These are phyloP conservation scores for Amphiprion percula DNA, from an alignment of 2,113 vertebrate genomes.

Conservation along the genomic window DNA sequence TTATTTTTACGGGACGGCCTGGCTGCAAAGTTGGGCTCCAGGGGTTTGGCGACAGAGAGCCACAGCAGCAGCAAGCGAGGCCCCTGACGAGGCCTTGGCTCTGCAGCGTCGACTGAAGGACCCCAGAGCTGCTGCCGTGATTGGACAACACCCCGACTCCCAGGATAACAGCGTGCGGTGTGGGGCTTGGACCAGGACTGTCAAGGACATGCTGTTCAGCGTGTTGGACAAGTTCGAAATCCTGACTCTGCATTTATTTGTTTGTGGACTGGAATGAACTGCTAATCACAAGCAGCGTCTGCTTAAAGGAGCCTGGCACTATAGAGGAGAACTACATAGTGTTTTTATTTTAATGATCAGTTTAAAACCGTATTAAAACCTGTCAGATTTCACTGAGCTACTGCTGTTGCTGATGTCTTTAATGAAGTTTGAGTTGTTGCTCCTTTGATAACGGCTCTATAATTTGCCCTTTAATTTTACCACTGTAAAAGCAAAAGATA, in stretches of 20 bases:
- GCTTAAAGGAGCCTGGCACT: constrained; percentile 19
- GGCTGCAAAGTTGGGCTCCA: constrained; percentile 55
- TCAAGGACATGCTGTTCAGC: constrained; percentile 19
- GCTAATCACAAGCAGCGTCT: constrained; percentile 39
- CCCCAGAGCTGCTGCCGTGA: constrained; percentile 29
- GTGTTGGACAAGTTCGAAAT: constrained; percentile 22
- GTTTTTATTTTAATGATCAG: constrained; percentile 26
- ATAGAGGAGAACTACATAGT: background rate
- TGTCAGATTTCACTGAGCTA: constrained; percentile 14
- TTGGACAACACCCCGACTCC: constrained; percentile 32
- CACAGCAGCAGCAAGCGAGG: constrained; percentile 25
- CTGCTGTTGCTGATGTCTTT: constrained; percentile 3
- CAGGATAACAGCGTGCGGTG: constrained; percentile 47
- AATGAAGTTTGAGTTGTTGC: constrained; percentile 17
- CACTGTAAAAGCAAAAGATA: constrained; percentile 31
- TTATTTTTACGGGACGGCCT: constrained; percentile 36
- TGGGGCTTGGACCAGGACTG: constrained; percentile 42
- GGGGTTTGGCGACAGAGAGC: constrained; percentile 54
- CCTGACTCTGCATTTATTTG: constrained; percentile 55
- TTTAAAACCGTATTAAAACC: constrained; percentile 29
- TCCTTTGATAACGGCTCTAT: constrained; percentile 14
- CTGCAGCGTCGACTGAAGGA: background rate
- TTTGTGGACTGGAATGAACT: constrained; percentile 41
- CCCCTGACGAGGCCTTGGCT: constrained; percentile 35
- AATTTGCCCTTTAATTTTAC: constrained; percentile 26